Percentiles rank a stretch among this genome's conserved stretches.
Evolutionary conservation across 2,888 invertebrate species (phyloP).

Genomic region (Liopterus haemorrhoidalis): DNA sequence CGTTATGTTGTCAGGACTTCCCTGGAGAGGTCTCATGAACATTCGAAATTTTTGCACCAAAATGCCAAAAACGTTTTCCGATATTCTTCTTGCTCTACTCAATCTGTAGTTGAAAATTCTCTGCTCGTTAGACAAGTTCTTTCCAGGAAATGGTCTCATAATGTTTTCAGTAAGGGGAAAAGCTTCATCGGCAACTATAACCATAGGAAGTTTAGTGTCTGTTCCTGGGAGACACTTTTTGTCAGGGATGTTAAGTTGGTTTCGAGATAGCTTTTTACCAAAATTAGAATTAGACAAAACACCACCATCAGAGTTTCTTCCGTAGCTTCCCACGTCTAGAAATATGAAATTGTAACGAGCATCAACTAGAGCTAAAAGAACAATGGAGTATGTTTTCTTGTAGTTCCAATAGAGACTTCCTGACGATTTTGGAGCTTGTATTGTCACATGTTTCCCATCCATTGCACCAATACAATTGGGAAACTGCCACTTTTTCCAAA

Average conservation of each 20-base stretch:
- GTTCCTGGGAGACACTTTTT: too few species aligned
- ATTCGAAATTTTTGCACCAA: too few species aligned
- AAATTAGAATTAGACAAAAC: background rate
- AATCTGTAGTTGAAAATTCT: conserved; percentile 1
- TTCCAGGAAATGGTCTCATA: background rate
- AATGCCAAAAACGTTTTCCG: conserved; percentile 3
- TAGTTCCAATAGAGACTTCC: conserved; percentile 1
- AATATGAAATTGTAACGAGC: background rate
- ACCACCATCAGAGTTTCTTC: background rate
- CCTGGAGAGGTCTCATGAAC: too few species aligned
- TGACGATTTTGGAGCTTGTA: background rate
- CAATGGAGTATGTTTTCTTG: conserved; percentile 3
- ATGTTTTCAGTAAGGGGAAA: background rate
- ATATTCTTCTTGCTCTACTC: background rate
- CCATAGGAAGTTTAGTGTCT: too few species aligned
- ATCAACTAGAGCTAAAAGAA: background rate
- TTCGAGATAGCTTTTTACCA: too few species aligned
- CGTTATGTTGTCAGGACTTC: too few species aligned
- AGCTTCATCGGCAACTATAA: background rate
- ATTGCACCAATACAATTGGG: background rate
- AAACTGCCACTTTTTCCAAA: background rate
- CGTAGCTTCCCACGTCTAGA: background rate
- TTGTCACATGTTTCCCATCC: background rate
- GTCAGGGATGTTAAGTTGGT: too few species aligned
- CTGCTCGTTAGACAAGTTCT: background rate